Conservation (phyloP, 2,113 vertebrate species). For the Marcusenius ussheri region DNA sequence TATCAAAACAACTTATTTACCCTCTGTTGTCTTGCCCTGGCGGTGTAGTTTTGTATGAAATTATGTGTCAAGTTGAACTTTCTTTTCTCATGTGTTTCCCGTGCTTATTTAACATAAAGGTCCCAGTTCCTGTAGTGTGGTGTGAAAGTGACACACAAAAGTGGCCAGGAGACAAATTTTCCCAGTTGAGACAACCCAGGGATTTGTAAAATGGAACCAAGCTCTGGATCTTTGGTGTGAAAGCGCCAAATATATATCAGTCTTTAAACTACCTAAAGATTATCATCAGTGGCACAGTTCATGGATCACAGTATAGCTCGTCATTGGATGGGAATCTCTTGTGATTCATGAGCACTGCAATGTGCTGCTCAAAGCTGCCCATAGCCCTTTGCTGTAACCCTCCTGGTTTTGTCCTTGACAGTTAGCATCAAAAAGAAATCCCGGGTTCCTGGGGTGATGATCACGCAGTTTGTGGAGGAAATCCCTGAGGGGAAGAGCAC, state of each 20-base stretch:
- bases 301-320: not conserved
- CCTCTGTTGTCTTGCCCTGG: not conserved
- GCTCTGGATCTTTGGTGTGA: not conserved
- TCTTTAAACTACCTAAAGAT: not conserved
- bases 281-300: not conserved
- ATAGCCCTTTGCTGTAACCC: not conserved
- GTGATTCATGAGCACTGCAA: not conserved
- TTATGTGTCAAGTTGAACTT: not conserved
- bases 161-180: not conserved
- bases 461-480: constrained; percentile 59
- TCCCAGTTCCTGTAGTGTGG: not conserved
- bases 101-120: not conserved
- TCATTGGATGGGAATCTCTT: not conserved
- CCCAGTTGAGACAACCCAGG: not conserved
- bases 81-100: not conserved
- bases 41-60: not conserved
- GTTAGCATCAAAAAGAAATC: constrained; percentile 59
- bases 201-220: not conserved
- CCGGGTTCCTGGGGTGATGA: constrained; percentile 61
- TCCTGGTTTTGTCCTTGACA: constrained; percentile 25
- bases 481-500: constrained; percentile 67
- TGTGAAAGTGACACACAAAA: not conserved
- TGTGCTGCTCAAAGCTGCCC: not conserved
- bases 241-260: not conserved
- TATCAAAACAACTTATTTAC: not conserved